Base-by-base conservation (phyloP, 2,797 vertebrate species). In the Valencia hispanica region DNA sequence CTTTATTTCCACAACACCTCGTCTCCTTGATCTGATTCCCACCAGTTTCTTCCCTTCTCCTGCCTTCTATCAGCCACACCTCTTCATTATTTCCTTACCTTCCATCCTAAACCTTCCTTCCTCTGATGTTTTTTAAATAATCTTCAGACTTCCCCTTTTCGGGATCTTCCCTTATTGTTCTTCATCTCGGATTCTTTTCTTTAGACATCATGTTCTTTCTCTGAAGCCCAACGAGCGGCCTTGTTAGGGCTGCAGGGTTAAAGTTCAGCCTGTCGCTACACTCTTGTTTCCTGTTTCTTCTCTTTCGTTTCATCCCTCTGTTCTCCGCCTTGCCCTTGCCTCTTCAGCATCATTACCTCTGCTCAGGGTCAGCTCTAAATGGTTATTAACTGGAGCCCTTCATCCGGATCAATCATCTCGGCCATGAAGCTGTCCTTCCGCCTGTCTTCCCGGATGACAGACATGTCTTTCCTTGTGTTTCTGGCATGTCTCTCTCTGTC, bases 361-460 rank as follows among this genome's bases (percentile, higher is more conserved):
- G 68, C 86, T 82, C 81, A n/a, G 83, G 87, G 81, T 82, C 84
- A 84, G 55, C 70, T 70, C 81, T 78, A 86, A 90, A 43, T 59
- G 66, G 59, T 86, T 88, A 89, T 87, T 80, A 84, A 76, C 74
- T 65, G 69, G 72, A 75, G 75, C 71, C 78, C 86, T 50, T 84
- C 74, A 73, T n/a, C 53, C 1, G 53, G n/a, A 55, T 55, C 53
- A 27, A 27, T 55, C 53, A 55, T 55, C 53, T 55, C n/a, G 25
- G 53, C 53, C 53, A 11, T 53, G 50, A 25, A 53, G 22, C 50
- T 9, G 53, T n/a, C 53, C 12, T 27, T 55, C 53, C n/a, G n/a
- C 3, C 53, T 9, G 25, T 55, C 53, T 53, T n/a, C 0, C 22
- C 2, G 25, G 51, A n/a, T 53, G 51, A 53, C 51, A 53, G 25